Conservation (phyloP, 1,140 invertebrate genomes). For the Daktulosphaira vitifoliae region DNA sequence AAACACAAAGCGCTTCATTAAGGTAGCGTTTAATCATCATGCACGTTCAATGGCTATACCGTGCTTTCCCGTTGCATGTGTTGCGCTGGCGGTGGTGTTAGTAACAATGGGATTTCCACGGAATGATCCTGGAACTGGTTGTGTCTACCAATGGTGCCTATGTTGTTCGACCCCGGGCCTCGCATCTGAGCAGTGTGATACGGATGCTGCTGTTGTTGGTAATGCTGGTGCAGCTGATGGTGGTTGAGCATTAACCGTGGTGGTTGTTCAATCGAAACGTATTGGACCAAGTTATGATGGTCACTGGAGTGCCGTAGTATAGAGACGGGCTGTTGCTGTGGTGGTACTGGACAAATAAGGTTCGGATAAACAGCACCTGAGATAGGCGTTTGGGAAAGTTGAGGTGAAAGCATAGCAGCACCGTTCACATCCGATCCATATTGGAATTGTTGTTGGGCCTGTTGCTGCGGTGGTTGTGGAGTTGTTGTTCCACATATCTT, state of each 20-base stretch:
- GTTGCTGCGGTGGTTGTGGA: neutral
- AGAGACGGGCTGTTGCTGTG: constrained; percentile 40
- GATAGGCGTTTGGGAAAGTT: constrained; percentile 44
- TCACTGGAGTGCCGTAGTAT: neutral
- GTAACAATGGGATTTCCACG: constrained; percentile 44
- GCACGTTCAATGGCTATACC: constrained; percentile 31
- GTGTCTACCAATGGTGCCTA: constrained; percentile 51
- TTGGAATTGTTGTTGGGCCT: neutral
- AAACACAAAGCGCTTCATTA: too few species aligned
- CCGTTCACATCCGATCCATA: constrained; percentile 7
- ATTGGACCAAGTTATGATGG: constrained; percentile 1
- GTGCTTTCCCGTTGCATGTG: constrained; percentile 45
- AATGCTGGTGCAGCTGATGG: neutral
- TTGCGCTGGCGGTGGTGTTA: constrained; percentile 46
- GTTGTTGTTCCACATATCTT: neutral
- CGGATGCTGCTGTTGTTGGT: neutral
- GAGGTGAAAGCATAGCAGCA: neutral
- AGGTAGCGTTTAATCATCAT: too few species aligned
- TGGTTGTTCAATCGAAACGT: constrained; percentile 6
- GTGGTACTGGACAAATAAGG: constrained; percentile 45
- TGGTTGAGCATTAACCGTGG: neutral
- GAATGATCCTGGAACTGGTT: constrained; percentile 52
- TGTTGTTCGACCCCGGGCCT: constrained; percentile 41
- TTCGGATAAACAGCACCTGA: constrained; percentile 44
- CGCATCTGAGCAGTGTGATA: neutral